Conservation (phyloP, 1,140 invertebrate species). For the Microplitis mediator region DNA sequence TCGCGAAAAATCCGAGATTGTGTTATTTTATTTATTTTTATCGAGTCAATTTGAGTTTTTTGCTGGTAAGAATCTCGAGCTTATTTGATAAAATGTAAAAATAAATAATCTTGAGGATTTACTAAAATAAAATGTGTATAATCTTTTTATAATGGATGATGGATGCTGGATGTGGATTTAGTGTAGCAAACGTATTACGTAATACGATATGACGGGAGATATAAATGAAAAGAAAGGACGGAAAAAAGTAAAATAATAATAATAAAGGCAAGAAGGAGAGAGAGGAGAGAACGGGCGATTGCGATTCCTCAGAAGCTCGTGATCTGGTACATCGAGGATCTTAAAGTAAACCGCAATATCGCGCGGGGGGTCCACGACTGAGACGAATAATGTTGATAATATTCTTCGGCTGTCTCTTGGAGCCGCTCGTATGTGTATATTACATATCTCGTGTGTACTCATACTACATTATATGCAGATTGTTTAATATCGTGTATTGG, state of each 20-base stretch:
- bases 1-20: too few species aligned
- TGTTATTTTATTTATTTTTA: neutral
- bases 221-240: neutral
- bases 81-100: neutral
- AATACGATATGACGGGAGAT: neutral
- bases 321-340: neutral
- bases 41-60: neutral
- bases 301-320: neutral
- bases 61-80: neutral
- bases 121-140: neutral
- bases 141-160: neutral
- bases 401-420: constrained; percentile 41
- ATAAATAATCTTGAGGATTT: neutral
- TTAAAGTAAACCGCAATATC: neutral
- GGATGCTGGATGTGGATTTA: neutral
- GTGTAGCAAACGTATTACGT: neutral
- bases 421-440: constrained; percentile 16
- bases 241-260: neutral
- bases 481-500: constrained; percentile 13
- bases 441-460: too few species aligned
- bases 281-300: neutral
- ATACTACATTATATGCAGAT: neutral
- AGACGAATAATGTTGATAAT: constrained; percentile 48
- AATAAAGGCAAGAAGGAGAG: neutral
- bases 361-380: constrained; percentile 32